Evolutionary conservation across 2,113 vertebrate genomes (phyloP).

Genomic region (Python bivittatus): DNA sequence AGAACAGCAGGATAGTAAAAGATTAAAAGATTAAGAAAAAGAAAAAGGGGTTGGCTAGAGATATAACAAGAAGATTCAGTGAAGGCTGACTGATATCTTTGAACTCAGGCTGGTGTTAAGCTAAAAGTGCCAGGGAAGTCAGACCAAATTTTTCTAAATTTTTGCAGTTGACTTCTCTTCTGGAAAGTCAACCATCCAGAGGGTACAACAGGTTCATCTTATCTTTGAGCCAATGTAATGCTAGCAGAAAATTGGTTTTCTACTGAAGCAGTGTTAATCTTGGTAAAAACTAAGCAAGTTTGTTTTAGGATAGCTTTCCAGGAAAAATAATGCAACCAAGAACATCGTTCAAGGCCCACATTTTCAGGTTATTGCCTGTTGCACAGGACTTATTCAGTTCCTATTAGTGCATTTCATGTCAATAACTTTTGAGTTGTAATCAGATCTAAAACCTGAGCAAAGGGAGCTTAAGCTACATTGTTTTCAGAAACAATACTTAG

Average conservation of each 20-base stretch:
- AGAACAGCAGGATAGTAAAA: not conserved
- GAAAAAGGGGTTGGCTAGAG: not conserved
- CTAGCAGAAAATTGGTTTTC: conserved; percentile 34
- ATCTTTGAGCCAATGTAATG: not conserved
- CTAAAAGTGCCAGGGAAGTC: not conserved
- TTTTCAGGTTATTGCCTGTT: not conserved
- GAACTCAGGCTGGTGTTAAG: not conserved
- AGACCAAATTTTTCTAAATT: not conserved
- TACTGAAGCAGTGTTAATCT: conserved; percentile 15
- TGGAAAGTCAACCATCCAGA: not conserved
- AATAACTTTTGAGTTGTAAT: not conserved
- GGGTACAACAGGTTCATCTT: not conserved
- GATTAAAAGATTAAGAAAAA: not conserved
- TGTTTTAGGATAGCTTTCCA: conserved; percentile 5
- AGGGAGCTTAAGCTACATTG: not conserved
- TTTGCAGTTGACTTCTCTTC: not conserved
- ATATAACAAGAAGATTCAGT: not conserved
- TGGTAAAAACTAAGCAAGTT: conserved; percentile 5
- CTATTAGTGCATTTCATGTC: not conserved
- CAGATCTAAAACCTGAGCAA: not conserved
- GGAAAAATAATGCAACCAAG: not conserved
- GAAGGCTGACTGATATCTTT: not conserved
- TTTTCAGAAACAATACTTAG: not conserved
- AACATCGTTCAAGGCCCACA: not conserved
- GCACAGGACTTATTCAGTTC: not conserved